Conservation (phyloP, 2,888 invertebrate genomes). For the Melangyna quadrimaculata region DNA sequence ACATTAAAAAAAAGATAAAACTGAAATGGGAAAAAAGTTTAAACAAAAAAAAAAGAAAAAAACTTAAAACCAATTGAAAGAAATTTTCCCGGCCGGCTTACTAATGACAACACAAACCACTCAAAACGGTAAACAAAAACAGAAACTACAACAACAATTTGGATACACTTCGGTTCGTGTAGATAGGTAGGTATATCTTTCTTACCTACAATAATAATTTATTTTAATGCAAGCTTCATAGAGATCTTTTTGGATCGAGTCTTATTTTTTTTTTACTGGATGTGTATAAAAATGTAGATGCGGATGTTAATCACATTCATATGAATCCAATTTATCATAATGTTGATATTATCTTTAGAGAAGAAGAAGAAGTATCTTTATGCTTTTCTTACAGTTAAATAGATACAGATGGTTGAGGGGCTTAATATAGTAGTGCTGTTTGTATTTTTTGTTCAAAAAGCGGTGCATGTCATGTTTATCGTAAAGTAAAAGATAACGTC, state of each 20-base stretch:
- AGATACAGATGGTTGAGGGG: neutral
- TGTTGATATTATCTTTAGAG: constrained; percentile 13
- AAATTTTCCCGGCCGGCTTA: constrained; percentile 45
- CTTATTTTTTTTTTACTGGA: neutral
- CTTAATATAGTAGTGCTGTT: neutral
- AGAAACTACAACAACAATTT: constrained; percentile 12
- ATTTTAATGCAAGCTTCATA: neutral
- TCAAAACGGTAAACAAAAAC: constrained; percentile 46
- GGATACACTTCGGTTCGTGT: constrained; percentile 42
- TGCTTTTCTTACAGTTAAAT: neutral
- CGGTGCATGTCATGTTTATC: neutral
- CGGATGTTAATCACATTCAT: constrained; percentile 41
- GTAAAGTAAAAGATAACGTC: neutral
- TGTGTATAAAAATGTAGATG: neutral
- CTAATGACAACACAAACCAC: constrained; percentile 57
- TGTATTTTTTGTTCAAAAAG: neutral
- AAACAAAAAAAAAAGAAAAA: neutral
- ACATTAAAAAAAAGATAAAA: neutral
- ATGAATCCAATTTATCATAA: constrained; percentile 50
- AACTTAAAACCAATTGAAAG: constrained; percentile 36
- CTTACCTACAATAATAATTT: neutral
- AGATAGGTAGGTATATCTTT: neutral
- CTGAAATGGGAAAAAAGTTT: neutral
- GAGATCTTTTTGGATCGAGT: neutral
- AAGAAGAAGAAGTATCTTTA: constrained; percentile 12